Conservation (phyloP, 2,888 invertebrate genomes). For the Exephanes ischioxanthus region DNA sequence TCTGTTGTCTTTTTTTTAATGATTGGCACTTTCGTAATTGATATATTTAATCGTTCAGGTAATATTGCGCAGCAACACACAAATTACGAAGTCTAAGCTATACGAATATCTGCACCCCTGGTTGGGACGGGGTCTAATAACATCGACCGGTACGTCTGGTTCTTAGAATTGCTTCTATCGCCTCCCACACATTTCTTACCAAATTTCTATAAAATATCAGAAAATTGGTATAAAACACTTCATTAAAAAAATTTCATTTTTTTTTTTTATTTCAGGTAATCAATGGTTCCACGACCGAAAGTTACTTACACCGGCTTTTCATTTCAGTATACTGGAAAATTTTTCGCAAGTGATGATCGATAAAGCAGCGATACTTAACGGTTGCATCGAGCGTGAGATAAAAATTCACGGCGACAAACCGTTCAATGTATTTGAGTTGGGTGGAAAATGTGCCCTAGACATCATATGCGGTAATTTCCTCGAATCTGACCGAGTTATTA, state of each 20-base stretch:
- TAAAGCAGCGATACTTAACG: conserved; percentile 85
- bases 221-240: background rate
- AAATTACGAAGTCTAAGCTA: conserved; percentile 84
- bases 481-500: conserved; percentile 13
- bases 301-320: conserved; percentile 86
- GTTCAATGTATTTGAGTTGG: conserved; percentile 86
- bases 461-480: conserved; percentile 85
- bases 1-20: too few relatives aligned
- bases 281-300: conserved; percentile 86
- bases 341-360: conserved; percentile 85
- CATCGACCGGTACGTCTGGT: conserved; percentile 81
- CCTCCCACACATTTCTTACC: too few relatives aligned
- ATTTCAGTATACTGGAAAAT: conserved; percentile 85
- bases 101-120: conserved; percentile 85
- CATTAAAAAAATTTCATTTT: too few relatives aligned
- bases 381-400: conserved; percentile 73
- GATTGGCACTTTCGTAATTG: background rate
- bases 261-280: conserved; percentile 77
- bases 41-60: conserved; percentile 74
- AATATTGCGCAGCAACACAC: conserved; percentile 83
- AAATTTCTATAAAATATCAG: background rate
- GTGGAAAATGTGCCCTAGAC: conserved; percentile 86
- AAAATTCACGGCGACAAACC: conserved; percentile 69
- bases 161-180: too few relatives aligned
- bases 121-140: conserved; percentile 85